Percentiles rank a stretch among this genome's conserved stretches.
Conservation (phyloP, 2,113 vertebrate species). For the Antigone vipio region DNA sequence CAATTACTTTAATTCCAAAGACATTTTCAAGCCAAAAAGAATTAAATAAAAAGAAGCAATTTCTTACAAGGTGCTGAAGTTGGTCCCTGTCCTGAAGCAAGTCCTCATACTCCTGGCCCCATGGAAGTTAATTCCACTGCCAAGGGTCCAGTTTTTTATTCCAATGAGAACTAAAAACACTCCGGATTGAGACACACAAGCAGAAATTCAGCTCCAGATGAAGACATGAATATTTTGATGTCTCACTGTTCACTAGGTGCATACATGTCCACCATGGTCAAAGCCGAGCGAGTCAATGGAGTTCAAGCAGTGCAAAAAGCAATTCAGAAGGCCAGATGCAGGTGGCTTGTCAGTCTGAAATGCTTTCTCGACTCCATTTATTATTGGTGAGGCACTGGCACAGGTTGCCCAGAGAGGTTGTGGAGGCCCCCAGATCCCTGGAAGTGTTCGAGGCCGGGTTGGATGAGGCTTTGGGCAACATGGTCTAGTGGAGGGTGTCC, state of each 20-base stretch:
- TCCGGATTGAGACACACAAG: not conserved
- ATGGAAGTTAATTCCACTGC: not conserved
- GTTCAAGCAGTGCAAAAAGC: accelerated
- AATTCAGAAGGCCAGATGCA: not conserved
- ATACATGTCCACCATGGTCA: accelerated
- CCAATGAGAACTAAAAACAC: not conserved
- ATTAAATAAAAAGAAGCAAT: not conserved
- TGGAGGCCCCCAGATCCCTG: too few relatives aligned
- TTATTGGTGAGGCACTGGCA: too few relatives aligned
- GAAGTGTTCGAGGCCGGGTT: too few relatives aligned
- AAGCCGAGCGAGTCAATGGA: accelerated
- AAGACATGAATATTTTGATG: not conserved
- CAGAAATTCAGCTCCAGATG: not conserved
- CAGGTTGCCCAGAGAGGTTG: too few relatives aligned
- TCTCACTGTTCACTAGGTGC: not conserved
- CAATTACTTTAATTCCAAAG: not conserved
- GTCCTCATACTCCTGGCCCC: not conserved
- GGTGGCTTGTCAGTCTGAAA: not conserved
- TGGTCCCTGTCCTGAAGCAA: not conserved
- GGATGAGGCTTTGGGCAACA: too few relatives aligned
- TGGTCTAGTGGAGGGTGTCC: too few relatives aligned
- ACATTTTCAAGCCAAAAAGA: not conserved
- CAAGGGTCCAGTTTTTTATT: not conserved
- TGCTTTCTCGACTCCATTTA: not conserved
- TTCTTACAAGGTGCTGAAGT: not conserved